These are phyloP conservation scores for Heliocidaris erythrogramma DNA, from an alignment of 35 echinoderm and acorn worm species.

Conservation along the genomic window DNA sequence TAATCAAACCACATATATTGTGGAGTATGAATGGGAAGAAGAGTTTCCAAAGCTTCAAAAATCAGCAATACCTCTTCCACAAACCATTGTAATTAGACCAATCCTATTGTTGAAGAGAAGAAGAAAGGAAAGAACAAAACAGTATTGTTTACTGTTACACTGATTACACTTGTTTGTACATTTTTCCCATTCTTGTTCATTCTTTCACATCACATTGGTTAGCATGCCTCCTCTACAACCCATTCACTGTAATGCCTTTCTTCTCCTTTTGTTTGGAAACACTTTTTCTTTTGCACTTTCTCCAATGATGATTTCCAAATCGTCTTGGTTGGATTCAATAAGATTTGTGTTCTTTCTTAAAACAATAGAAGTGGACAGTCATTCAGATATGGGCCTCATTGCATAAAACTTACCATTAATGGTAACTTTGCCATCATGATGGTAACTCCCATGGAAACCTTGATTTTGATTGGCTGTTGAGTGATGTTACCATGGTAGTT, in stretches of 20 bases:
- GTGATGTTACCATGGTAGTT: too few species aligned
- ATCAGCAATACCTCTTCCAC: not conserved
- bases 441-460: too few species aligned
- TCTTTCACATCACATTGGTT: not conserved
- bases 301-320: not conserved
- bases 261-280: not conserved
- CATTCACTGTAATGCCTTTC: conserved; percentile 19
- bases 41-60: not conserved
- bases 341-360: conserved; percentile 21
- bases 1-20: conserved; percentile 16
- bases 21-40: not conserved
- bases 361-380: not conserved
- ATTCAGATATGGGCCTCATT: too few species aligned
- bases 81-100: not conserved
- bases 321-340: not conserved
- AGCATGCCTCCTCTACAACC: not conserved
- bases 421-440: too few species aligned
- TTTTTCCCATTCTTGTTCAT: conserved; percentile 5
- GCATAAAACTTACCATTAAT: too few species aligned
- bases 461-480: too few species aligned
- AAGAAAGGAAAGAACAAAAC: conserved; percentile 10
- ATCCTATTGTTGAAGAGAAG: not conserved
- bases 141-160: too few species aligned
- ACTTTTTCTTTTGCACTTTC: not conserved
- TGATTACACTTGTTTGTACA: not conserved